A percentile compares a stretch with the other conserved stretches of the same genome.
These are phyloP conservation scores for Neofelis nebulosa DNA, from an alignment of 2,113 vertebrate genomes.

Conservation along the genomic window DNA sequence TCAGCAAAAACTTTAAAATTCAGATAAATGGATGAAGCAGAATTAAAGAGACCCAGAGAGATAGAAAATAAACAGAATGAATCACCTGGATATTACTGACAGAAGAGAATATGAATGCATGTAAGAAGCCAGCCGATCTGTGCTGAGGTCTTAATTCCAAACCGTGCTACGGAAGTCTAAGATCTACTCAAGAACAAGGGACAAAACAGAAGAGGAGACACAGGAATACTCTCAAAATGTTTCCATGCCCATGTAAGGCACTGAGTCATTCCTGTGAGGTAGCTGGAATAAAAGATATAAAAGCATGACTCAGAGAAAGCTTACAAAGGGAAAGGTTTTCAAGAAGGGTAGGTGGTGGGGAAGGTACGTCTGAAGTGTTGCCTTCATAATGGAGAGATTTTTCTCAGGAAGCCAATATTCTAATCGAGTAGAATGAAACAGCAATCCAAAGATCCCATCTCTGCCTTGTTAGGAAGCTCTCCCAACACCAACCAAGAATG, in stretches of 20 bases:
- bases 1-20: slow-evolving; percentile 7
- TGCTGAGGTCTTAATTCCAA: not conserved
- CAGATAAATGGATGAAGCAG: not conserved
- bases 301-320: not conserved
- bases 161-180: not conserved
- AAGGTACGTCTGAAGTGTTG: not conserved
- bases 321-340: not conserved
- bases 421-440: not conserved
- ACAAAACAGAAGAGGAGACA: slow-evolving; percentile 2
- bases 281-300: not conserved
- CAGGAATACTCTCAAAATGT: not conserved
- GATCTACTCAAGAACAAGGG: not conserved
- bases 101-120: not conserved
- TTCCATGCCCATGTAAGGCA: not conserved
- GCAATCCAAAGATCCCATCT: not conserved
- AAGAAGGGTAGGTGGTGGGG: not conserved
- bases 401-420: not conserved
- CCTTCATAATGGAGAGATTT: not conserved
- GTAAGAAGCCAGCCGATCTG: not conserved
- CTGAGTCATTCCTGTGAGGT: not conserved
- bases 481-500: not conserved
- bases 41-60: slow-evolving; percentile 3
- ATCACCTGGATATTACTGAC: not conserved
- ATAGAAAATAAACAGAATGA: not conserved
- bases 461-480: not conserved